These are phyloP conservation scores for Heliconius erato DNA, from an alignment of 2,888 invertebrate genomes.

Conservation along the genomic window DNA sequence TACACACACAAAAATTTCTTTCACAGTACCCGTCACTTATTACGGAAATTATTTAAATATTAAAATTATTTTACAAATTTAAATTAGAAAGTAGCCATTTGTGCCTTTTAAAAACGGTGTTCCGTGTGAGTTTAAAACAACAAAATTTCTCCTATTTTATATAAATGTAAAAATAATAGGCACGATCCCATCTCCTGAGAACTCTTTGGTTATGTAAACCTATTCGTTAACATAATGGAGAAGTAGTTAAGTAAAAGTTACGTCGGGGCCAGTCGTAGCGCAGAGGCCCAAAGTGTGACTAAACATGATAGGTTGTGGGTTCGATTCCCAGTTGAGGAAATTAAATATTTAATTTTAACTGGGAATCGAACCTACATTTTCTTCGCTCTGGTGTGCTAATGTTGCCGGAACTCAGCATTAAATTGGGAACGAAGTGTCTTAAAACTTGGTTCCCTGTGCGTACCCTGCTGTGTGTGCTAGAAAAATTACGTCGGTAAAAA, in stretches of 20 bases:
- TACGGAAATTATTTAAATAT: constrained; percentile 9
- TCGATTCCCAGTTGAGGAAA: no score
- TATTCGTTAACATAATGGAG: constrained; percentile 6
- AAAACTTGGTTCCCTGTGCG: no score
- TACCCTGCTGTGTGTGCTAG: no score
- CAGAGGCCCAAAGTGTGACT: no score
- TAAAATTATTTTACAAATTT: background rate
- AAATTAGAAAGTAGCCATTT: constrained; percentile 25
- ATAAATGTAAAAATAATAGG: constrained; percentile 40
- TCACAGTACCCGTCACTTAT: background rate
- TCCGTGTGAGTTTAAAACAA: constrained; percentile 35
- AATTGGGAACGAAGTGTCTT: no score
- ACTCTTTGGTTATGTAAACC: constrained; percentile 33
- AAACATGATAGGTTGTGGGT: no score
- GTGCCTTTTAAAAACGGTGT: constrained; percentile 6
- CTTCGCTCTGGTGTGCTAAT: no score
- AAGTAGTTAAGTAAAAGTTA: constrained; percentile 22
- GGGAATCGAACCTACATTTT: no score
- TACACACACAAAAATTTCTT: background rate
- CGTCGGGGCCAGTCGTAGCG: background rate
- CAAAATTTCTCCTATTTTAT: constrained; percentile 27
- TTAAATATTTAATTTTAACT: no score
- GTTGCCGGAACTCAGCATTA: no score
- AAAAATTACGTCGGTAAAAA: no score
- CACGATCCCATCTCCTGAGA: constrained; percentile 38